Evolutionary conservation across 2,797 vertebrate species (phyloP).

Genomic region (Leucoraja ocellata): DNA sequence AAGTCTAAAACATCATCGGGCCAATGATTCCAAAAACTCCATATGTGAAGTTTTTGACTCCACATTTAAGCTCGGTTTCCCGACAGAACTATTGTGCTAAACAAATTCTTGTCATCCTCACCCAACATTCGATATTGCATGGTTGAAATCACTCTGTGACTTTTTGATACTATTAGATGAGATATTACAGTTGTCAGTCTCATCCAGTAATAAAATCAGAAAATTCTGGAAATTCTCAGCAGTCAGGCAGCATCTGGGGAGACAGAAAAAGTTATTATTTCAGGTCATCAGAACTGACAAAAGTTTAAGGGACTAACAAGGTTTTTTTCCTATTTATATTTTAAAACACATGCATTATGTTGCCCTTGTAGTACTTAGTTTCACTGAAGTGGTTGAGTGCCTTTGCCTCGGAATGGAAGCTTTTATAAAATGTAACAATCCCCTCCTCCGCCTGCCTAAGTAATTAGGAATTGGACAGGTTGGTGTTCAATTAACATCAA

Average conservation of each 20-base stretch:
- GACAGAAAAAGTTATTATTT: too few species aligned
- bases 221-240: too few species aligned
- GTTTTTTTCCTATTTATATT: too few species aligned
- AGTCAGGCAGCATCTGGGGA: too few species aligned
- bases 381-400: not conserved
- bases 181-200: not conserved
- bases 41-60: not conserved
- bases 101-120: not conserved
- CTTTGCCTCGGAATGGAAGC: not conserved
- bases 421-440: not conserved
- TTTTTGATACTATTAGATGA: not conserved
- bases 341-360: too few species aligned
- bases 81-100: not conserved
- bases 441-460: not conserved
- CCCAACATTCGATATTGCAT: not conserved
- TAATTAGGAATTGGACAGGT: not conserved
- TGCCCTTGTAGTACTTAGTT: not conserved
- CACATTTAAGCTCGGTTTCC: not conserved
- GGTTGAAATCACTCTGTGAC: not conserved
- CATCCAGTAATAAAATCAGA: not conserved
- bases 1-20: not conserved
- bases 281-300: too few species aligned
- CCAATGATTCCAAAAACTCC: not conserved
- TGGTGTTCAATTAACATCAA: slow-evolving; percentile 11
- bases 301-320: too few species aligned